phyloP scores from a whole-genome alignment of 2,113 vertebrate species.

The Caranx melampygus region DNA sequence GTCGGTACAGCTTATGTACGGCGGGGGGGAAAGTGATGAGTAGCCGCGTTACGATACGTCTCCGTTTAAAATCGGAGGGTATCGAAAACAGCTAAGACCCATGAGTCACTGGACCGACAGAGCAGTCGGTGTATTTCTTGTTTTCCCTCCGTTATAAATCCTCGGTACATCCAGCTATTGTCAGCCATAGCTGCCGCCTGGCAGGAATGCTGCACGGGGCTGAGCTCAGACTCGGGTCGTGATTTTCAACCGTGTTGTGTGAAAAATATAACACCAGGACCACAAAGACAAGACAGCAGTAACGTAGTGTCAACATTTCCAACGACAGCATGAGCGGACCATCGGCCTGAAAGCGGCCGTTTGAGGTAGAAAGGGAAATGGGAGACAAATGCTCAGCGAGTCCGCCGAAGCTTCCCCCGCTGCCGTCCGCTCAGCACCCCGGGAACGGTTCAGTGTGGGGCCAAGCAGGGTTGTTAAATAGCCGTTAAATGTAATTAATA shows the following conservation, averaged over 20 bases:
- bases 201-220: constrained; percentile 52
- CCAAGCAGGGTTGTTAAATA: constrained; percentile 30
- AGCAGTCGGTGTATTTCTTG: background rate
- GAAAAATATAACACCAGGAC: background rate
- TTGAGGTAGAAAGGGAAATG: background rate
- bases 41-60: constrained; percentile 9
- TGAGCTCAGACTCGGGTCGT: constrained; percentile 53
- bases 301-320: background rate
- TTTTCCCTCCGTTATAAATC: background rate
- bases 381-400: constrained; percentile 24
- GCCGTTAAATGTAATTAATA: background rate
- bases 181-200: constrained; percentile 69
- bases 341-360: background rate
- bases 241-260: constrained; percentile 49
- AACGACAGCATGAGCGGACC: accelerated
- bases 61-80: background rate
- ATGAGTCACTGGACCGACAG: background rate
- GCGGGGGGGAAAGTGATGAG: constrained; percentile 61
- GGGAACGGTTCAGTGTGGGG: constrained; percentile 22
- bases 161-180: constrained; percentile 57
- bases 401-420: constrained; percentile 51
- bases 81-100: background rate
- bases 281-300: background rate
- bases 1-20: constrained; percentile 10
- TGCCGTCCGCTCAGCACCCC: constrained; percentile 47